phyloP scores from a whole-genome alignment of 2,797 vertebrate species.

The Phalanger gymnotis region DNA sequence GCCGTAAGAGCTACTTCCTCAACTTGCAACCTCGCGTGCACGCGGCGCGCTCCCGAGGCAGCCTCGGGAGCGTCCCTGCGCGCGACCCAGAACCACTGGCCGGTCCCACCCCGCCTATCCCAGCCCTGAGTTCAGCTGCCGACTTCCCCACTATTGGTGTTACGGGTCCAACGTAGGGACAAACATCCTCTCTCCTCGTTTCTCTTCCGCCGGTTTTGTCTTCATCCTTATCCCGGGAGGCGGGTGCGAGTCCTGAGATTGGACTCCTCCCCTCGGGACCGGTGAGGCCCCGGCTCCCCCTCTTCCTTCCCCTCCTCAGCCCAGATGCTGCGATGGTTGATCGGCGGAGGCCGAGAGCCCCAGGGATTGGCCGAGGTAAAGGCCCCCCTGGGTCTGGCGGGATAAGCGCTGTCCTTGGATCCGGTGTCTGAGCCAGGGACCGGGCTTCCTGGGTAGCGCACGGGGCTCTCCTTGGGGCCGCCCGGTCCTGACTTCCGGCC shows the following conservation, averaged over 20 bases:
- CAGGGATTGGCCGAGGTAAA: slow-evolving; percentile 91
- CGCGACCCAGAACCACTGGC: rapidly evolving
- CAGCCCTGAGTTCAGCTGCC: not conserved
- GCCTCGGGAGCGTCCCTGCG: rapidly evolving
- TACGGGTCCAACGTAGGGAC: not conserved
- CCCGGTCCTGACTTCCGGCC: not conserved
- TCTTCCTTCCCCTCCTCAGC: not conserved
- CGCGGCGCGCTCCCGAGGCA: not conserved
- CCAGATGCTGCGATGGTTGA: slow-evolving; percentile 94
- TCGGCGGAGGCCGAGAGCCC: slow-evolving; percentile 92
- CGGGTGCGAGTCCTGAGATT: not conserved
- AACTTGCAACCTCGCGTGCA: slow-evolving; percentile 51
- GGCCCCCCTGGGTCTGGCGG: not conserved
- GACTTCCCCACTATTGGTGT: rapidly evolving
- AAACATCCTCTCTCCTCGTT: not conserved
- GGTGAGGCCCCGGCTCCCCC: not conserved
- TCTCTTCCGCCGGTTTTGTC: not conserved
- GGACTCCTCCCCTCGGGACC: not conserved
- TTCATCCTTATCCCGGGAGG: not conserved
- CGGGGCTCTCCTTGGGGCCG: not conserved
- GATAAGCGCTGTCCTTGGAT: not conserved
- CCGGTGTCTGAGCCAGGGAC: too few species aligned
- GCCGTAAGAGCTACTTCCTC: slow-evolving; percentile 26
- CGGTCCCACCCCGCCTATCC: not conserved
- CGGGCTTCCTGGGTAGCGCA: not conserved